phyloP scores from a whole-genome alignment of 2,888 invertebrate genomes.

The Pandemis heparana region DNA sequence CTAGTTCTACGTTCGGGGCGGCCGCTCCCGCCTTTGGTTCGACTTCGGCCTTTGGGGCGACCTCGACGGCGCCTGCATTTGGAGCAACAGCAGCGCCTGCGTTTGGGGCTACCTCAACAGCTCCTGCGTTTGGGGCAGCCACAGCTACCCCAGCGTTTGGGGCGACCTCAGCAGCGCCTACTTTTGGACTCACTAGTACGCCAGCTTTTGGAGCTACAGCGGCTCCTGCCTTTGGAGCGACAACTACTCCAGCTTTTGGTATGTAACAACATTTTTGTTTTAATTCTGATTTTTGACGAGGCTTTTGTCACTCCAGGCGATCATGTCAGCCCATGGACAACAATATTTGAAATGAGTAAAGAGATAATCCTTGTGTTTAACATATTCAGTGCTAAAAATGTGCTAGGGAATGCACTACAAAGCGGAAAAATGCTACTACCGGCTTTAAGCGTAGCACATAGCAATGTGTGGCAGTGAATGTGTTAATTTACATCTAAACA shows the following conservation, averaged over 20 bases:
- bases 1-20: slow-evolving; percentile 49
- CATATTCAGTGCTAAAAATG: too few relatives aligned
- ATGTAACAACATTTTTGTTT: too few relatives aligned
- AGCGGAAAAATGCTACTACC: too few relatives aligned
- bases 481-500: too few relatives aligned
- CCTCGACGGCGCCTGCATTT: slow-evolving; percentile 53
- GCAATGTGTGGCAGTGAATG: too few relatives aligned
- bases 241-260: slow-evolving; percentile 52
- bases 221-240: slow-evolving; percentile 53
- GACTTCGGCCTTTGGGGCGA: slow-evolving; percentile 40
- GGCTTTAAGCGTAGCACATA: too few relatives aligned
- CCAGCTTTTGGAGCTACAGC: slow-evolving; percentile 57
- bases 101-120: slow-evolving; percentile 53
- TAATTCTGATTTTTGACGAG: too few relatives aligned
- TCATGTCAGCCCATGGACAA: too few relatives aligned
- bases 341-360: neutral
- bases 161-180: slow-evolving; percentile 55
- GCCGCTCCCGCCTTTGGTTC: slow-evolving; percentile 51
- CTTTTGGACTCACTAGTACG: slow-evolving; percentile 49
- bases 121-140: slow-evolving; percentile 57
- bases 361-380: too few relatives aligned
- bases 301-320: too few relatives aligned
- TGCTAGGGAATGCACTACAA: too few relatives aligned
- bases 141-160: slow-evolving; percentile 59
- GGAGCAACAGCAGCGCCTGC: slow-evolving; percentile 49